phyloP scores from a whole-genome alignment of 2,113 vertebrate genomes.

The Centropus unirufus region DNA sequence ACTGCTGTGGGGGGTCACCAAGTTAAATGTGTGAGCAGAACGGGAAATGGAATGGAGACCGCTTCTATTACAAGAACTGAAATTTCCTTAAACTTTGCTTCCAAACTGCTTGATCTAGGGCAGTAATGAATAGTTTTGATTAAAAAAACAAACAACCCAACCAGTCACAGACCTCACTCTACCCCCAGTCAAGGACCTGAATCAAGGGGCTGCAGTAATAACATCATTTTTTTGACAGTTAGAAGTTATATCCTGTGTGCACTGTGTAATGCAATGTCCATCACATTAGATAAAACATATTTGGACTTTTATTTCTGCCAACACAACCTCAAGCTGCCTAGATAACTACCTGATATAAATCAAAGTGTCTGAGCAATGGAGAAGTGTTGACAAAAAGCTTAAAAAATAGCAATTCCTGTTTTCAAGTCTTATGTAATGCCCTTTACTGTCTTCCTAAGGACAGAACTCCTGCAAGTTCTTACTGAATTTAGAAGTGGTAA shows the following conservation, averaged over 20 bases:
- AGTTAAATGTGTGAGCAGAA: not conserved
- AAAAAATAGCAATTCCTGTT: not conserved
- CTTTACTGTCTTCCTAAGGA: not conserved
- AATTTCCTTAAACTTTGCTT: not conserved
- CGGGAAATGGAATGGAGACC: not conserved
- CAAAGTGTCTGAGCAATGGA: too few species aligned
- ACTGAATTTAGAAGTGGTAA: not conserved
- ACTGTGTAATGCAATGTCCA: too few species aligned
- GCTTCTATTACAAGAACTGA: not conserved
- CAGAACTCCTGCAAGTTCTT: not conserved
- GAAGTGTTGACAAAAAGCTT: not conserved
- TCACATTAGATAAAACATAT: too few species aligned
- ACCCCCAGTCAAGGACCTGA: not conserved
- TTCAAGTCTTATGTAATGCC: not conserved
- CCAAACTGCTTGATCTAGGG: not conserved
- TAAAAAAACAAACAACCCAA: not conserved
- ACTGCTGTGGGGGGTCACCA: not conserved
- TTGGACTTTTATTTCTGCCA: too few species aligned
- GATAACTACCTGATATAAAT: too few species aligned
- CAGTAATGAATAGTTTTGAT: not conserved
- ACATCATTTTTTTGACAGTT: not conserved
- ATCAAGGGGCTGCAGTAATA: not conserved
- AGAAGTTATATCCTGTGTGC: not conserved
- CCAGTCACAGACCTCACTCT: not conserved
- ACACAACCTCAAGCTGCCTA: too few species aligned